Evolutionary conservation across 2,797 vertebrate genomes (phyloP).

Genomic region (Pangasius larnaudii): DNA sequence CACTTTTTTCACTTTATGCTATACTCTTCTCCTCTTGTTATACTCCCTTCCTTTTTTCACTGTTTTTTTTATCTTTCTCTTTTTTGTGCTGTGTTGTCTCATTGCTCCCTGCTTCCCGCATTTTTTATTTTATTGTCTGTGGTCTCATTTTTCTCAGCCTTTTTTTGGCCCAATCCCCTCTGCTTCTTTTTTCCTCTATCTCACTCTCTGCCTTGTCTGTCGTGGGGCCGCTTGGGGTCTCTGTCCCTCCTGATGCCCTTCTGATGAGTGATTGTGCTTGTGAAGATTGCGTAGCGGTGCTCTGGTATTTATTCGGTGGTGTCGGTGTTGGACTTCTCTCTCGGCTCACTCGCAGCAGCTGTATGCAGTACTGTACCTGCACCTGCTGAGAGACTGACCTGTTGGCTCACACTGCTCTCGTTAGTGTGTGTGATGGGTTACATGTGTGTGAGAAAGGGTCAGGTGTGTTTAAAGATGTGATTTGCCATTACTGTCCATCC

Average conservation of each 20-base stretch:
- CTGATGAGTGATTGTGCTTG: background rate
- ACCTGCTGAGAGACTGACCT: conserved; percentile 11
- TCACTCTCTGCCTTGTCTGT: background rate
- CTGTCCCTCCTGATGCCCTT: conserved; percentile 5
- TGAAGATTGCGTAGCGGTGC: background rate
- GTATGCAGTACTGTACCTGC: background rate
- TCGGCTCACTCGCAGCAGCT: background rate
- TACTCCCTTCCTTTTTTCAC: background rate
- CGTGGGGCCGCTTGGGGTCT: conserved; percentile 27
- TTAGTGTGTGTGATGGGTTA: background rate
- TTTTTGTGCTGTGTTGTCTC: background rate
- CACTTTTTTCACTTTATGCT: background rate
- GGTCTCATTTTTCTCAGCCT: background rate
- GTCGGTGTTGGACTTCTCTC: background rate
- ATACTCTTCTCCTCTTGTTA: too few species aligned
- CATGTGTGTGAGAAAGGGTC: background rate
- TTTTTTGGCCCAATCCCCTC: background rate
- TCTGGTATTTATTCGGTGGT: background rate
- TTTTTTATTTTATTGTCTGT: background rate
- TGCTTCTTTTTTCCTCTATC: background rate
- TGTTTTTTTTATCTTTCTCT: background rate
- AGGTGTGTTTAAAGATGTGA: background rate
- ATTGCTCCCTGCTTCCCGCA: background rate
- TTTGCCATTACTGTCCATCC: background rate
- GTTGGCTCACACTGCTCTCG: background rate